Percentiles rank a stretch among this genome's conserved stretches.
Conservation (phyloP, 2,888 invertebrate species). For the Drosophila siamana region DNA sequence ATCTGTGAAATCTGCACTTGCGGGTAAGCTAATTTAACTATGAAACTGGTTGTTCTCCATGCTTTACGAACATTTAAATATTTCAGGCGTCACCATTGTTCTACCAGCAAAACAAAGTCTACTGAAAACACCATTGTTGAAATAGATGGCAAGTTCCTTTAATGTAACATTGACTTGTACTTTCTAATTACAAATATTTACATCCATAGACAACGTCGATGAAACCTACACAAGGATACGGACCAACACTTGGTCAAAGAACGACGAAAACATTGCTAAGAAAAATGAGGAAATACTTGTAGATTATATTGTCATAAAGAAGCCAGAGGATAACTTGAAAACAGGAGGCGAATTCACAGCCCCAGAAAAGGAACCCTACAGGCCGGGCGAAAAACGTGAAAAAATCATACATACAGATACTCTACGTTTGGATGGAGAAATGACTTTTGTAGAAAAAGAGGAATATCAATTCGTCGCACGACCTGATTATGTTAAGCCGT, state of each 20-base stretch:
- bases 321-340: constrained; percentile 88
- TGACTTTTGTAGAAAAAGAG: constrained; percentile 85
- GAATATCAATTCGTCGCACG: constrained; percentile 86
- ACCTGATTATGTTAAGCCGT: constrained; percentile 84
- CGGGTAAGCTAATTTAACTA: constrained; percentile 87
- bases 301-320: constrained; percentile 81
- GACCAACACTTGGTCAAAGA: constrained; percentile 83
- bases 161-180: background rate
- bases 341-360: constrained; percentile 87
- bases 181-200: background rate
- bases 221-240: constrained; percentile 78
- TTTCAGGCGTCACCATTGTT: constrained; percentile 92
- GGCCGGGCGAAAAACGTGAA: constrained; percentile 86
- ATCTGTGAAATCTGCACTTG: constrained; percentile 96
- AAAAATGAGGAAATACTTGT: constrained; percentile 82
- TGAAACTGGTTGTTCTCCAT: background rate
- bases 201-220: constrained; percentile 69
- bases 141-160: constrained; percentile 54
- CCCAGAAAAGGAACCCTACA: constrained; percentile 85
- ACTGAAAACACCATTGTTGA: constrained; percentile 65
- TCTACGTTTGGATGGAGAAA: constrained; percentile 87
- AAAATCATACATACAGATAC: constrained; percentile 87
- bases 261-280: constrained; percentile 86
- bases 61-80: background rate
- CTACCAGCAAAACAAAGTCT: constrained; percentile 86